Base-by-base conservation (phyloP, 23 tunicate genomes). In the Pegea sp. region DNA sequence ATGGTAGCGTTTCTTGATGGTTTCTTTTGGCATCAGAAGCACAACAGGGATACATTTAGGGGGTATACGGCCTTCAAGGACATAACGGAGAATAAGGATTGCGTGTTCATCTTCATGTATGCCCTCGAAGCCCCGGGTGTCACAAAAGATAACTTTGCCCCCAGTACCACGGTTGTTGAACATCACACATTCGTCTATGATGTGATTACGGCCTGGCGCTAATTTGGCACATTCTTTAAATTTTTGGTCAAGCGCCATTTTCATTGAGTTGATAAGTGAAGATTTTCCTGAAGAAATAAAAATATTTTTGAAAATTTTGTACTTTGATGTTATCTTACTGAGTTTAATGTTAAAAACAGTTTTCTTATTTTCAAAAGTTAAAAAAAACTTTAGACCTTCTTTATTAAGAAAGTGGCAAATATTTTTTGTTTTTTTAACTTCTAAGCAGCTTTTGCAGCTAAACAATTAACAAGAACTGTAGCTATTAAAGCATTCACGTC, bases 51-150 rank as follows among this genome's bases (percentile, higher is more conserved):
- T 84, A 65, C 91, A 77, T 59, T 72, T 67, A 21, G 99, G 68
- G 2, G 91, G 99, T 22, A 91, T 72, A 18, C 99, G 63, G 26
- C 99, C 99, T 64, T 91, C 99, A 28, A 91, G 54, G 23, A 91
- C 75, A 59, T 91, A 91, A 24, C 99, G 61, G 28, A 91, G 57
- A 13, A 91, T 79, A 25, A 91, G 73, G 16, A 75, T 68, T 3
- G 91, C 86, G 54, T 79, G 93, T 22, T 78, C 79, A 5, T 75
- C 72, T 46, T 59, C 80, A 75, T 91, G 86, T 22, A 91, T 79
- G 30, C 69, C 72, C 29, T 91, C 88, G 57, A 91, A 91, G 49
- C 99, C 99, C 28, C 93, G 74, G 24, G 99, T 81, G 77, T 91
- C 99, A 67, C 75, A 78, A 50, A 91, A 72, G 13, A 78, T 87